These are phyloP conservation scores for Chlorodrepanis virens DNA, from an alignment of 2,113 vertebrate genomes.

Conservation along the genomic window DNA sequence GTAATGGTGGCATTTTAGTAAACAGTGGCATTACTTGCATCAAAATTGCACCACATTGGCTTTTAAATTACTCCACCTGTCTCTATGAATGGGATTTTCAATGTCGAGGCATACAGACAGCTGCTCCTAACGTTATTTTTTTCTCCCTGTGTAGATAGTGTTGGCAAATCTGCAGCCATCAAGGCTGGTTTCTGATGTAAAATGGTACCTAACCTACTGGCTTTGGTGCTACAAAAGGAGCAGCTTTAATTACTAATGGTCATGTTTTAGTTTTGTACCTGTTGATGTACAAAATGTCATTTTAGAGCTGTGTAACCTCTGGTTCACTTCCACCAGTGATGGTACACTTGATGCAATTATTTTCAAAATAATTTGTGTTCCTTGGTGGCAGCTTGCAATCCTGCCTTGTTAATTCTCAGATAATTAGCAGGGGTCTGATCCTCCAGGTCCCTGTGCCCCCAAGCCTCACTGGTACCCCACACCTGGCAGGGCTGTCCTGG, in stretches of 20 bases:
- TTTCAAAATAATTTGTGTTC: constrained; percentile 40
- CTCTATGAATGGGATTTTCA: constrained; percentile 74
- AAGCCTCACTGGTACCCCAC: neutral
- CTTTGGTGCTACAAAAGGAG: constrained; percentile 56
- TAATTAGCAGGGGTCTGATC: constrained; percentile 19
- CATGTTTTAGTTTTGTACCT: constrained; percentile 62
- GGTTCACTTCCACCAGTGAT: constrained; percentile 47
- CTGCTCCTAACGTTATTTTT: constrained; percentile 70
- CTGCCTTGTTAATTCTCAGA: neutral
- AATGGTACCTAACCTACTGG: constrained; percentile 68
- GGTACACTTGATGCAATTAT: constrained; percentile 33
- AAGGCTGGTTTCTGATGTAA: constrained; percentile 70
- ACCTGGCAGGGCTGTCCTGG: neutral
- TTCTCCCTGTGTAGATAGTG: constrained; percentile 62
- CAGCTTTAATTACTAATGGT: constrained; percentile 74
- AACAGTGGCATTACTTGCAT: constrained; percentile 78
- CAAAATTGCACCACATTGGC: constrained; percentile 76
- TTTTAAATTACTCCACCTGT: constrained; percentile 82
- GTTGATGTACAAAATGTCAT: constrained; percentile 71
- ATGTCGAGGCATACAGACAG: constrained; percentile 72
- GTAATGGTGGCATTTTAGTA: constrained; percentile 69
- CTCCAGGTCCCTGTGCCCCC: neutral
- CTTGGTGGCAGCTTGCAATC: neutral
- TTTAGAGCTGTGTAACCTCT: constrained; percentile 49
- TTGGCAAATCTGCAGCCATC: constrained; percentile 70